Conservation (phyloP, 2,797 vertebrate genomes). For the Sebastes wilsoni region DNA sequence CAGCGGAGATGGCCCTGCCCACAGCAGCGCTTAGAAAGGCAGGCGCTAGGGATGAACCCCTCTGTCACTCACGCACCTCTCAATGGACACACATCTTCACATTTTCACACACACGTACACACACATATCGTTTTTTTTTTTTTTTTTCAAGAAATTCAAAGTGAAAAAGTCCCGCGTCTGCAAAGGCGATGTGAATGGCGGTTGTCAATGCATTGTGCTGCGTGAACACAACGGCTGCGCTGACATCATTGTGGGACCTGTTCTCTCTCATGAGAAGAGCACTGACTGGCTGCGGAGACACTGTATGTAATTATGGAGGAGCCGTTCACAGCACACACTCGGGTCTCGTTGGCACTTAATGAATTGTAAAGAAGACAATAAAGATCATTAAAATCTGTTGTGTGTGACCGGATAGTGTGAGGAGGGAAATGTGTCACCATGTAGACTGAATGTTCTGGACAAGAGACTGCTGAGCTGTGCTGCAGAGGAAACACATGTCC, state of each 20-base stretch:
- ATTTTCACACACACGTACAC: conserved; percentile 54
- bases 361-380: conserved; percentile 62
- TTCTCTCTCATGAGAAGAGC: conserved; percentile 61
- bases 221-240: conserved; percentile 39
- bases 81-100: conserved; percentile 78
- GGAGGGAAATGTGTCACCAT: conserved; percentile 37
- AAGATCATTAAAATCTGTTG: conserved; percentile 40
- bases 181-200: conserved; percentile 64
- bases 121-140: conserved; percentile 37
- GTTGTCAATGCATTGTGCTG: conserved; percentile 66
- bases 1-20: conserved; percentile 73
- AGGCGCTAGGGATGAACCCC: conserved; percentile 77
- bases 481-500: conserved; percentile 16
- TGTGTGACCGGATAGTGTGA: conserved; percentile 18
- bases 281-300: conserved; percentile 30
- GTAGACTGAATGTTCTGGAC: conserved; percentile 14
- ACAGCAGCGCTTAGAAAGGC: conserved; percentile 71
- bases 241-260: conserved; percentile 65
- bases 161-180: conserved; percentile 53
- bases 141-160: conserved; percentile 56
- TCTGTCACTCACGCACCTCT: conserved; percentile 77
- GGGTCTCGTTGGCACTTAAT: conserved; percentile 50
- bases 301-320: conserved; percentile 53
- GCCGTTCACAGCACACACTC: conserved; percentile 44
- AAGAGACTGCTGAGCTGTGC: conserved; percentile 3